phyloP scores from a whole-genome alignment of 2,113 vertebrate species.

The Aix galericulata region DNA sequence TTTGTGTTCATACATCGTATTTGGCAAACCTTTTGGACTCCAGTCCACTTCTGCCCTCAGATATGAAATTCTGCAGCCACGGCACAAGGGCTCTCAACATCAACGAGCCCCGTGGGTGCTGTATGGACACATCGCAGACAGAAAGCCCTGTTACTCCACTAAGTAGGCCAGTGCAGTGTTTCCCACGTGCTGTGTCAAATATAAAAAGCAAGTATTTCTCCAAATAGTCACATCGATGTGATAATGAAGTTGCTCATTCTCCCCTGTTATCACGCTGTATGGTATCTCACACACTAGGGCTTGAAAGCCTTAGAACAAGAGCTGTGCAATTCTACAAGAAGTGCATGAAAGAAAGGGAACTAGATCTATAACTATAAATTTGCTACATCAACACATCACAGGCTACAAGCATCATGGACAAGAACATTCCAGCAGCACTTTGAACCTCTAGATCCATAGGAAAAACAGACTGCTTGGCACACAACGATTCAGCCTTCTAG shows the following conservation, averaged over 20 bases:
- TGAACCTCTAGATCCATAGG: conserved; percentile 4
- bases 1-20: neutral
- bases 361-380: neutral
- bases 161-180: neutral
- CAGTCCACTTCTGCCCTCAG: neutral
- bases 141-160: conserved; percentile 49
- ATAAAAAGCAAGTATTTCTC: neutral
- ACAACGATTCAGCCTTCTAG: neutral
- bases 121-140: neutral
- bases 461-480: neutral
- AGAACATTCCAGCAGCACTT: neutral
- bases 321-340: neutral
- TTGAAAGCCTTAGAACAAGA: conserved; percentile 12
- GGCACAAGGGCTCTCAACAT: neutral
- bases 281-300: neutral
- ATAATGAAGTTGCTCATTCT: neutral
- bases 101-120: neutral
- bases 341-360: neutral
- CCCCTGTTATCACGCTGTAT: neutral
- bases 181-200: neutral
- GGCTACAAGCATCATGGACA: conserved; percentile 26
- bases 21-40: neutral
- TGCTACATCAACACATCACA: neutral
- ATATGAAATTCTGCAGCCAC: neutral
- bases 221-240: conserved; percentile 4